A percentile compares a stretch with the other conserved stretches of the same genome.
Conservation (phyloP, 2,797 vertebrate genomes). For the Microtus agrestis region DNA sequence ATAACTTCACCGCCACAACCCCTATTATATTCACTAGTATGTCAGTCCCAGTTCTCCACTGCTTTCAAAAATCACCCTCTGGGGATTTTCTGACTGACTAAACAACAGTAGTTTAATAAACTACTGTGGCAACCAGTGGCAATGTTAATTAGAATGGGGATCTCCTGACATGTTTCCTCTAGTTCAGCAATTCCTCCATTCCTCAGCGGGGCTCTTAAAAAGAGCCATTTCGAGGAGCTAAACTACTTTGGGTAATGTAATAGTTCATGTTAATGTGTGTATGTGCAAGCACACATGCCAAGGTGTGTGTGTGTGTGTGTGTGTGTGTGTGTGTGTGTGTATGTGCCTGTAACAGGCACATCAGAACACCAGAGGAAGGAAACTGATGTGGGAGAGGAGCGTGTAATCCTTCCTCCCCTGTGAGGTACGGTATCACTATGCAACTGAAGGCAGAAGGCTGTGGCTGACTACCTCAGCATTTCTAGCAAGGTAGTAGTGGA, state of each 20-base stretch:
- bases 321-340: neutral
- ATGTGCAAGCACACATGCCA: neutral
- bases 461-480: neutral
- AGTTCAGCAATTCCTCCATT: constrained; percentile 66
- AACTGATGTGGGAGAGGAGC: neutral
- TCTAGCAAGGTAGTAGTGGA: neutral
- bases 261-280: neutral
- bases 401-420: neutral
- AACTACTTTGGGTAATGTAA: constrained; percentile 66
- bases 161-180: constrained; percentile 75
- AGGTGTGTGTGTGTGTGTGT: neutral
- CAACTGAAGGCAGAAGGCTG: neutral
- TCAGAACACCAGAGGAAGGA: neutral
- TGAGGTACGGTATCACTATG: neutral
- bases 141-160: constrained; percentile 77
- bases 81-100: constrained; percentile 61
- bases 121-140: constrained; percentile 33
- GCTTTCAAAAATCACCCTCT: constrained; percentile 55
- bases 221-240: constrained; percentile 61
- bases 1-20: constrained; percentile 4
- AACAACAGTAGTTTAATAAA: constrained; percentile 76
- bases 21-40: constrained; percentile 44
- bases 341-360: neutral
- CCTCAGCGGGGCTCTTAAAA: constrained; percentile 75
- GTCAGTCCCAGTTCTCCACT: constrained; percentile 21